These are phyloP conservation scores for Pomatorhinus ruficollis DNA, from an alignment of 2,113 vertebrate genomes.

Conservation along the genomic window DNA sequence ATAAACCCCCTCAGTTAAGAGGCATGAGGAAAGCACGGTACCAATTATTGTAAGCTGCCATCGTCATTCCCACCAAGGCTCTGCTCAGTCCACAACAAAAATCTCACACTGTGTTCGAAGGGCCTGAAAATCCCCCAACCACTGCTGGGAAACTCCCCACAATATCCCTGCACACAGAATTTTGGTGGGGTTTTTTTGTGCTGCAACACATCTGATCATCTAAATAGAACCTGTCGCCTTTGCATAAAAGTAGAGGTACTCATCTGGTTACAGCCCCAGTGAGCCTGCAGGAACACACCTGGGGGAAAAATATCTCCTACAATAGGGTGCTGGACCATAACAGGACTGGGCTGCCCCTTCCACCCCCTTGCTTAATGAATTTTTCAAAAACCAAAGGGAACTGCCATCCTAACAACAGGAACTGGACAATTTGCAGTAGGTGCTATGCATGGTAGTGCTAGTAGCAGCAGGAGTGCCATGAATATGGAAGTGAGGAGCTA, in stretches of 20 bases:
- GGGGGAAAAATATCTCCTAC: background rate
- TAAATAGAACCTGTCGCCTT: background rate
- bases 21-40: background rate
- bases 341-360: background rate
- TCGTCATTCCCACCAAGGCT: fast-evolving
- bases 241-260: background rate
- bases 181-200: background rate
- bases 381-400: constrained; percentile 60
- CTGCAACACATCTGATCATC: background rate
- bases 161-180: background rate
- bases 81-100: background rate
- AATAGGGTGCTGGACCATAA: constrained; percentile 47
- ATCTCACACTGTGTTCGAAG: background rate
- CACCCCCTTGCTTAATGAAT: constrained; percentile 16
- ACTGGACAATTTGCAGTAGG: constrained; percentile 64
- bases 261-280: background rate
- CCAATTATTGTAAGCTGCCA: constrained; percentile 23
- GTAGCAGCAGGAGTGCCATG: constrained; percentile 67
- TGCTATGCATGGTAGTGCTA: constrained; percentile 59
- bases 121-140: constrained; percentile 38
- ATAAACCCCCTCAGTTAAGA: background rate
- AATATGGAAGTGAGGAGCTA: constrained; percentile 67
- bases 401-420: constrained; percentile 60
- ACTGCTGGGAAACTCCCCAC: constrained; percentile 25
- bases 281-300: background rate